Evolutionary conservation across 2,113 vertebrate genomes (phyloP).

Genomic region (Heliornis fulica): DNA sequence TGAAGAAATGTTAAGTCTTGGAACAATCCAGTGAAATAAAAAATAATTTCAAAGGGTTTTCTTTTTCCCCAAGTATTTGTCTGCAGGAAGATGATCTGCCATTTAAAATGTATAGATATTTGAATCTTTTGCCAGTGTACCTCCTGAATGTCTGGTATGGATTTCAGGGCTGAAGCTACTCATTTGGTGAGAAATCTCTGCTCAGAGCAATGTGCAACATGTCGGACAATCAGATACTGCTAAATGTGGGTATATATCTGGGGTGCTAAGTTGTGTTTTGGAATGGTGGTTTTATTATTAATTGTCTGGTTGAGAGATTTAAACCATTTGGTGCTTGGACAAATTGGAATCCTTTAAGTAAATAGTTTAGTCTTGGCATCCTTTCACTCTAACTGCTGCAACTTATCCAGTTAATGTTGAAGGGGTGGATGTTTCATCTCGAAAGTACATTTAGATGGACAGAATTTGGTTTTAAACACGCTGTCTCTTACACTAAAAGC

Average conservation of each 20-base stretch:
- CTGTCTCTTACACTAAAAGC: constrained; percentile 44
- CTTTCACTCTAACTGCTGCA: constrained; percentile 55
- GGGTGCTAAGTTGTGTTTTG: constrained; percentile 54
- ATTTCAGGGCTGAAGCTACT: neutral
- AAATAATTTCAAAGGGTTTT: neutral
- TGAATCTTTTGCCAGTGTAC: neutral
- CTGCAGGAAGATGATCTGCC: neutral
- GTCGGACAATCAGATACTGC: constrained; percentile 24
- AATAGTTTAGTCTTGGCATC: constrained; percentile 64
- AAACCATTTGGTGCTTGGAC: constrained; percentile 70
- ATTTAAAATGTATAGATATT: neutral
- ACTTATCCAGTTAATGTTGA: constrained; percentile 48
- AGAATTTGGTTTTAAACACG: constrained; percentile 34
- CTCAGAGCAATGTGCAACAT: neutral
- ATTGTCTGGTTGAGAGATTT: constrained; percentile 69
- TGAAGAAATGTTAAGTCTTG: neutral
- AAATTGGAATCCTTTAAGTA: constrained; percentile 67
- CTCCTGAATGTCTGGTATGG: neutral
- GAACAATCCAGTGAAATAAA: neutral
- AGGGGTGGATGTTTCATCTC: constrained; percentile 14
- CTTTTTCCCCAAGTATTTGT: neutral
- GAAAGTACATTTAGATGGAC: constrained; percentile 34
- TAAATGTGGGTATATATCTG: neutral
- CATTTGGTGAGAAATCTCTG: constrained; percentile 26
- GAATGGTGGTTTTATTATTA: constrained; percentile 69